Evolutionary conservation across 2,113 vertebrate genomes (phyloP), one percentile per base, ranked within the genome.

Genomic region (Epinephelus fuscoguttatus): DNA sequence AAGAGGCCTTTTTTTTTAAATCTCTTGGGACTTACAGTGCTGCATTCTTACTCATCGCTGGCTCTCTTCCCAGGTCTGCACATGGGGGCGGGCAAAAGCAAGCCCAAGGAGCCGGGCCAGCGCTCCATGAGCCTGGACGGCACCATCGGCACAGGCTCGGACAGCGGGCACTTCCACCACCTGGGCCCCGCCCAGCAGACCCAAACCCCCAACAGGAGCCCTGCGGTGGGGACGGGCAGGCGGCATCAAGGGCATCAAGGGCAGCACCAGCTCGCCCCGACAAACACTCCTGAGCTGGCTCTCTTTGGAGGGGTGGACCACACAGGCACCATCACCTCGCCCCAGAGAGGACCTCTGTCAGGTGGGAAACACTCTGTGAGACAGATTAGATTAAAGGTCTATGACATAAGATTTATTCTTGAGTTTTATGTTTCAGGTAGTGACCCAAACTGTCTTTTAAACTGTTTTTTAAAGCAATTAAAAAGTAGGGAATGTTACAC

Each of bases 1-100:
- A 45, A n/a, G 53, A n/a, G 9, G 10, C 6, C 17, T 13, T 19
- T 21, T 21, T 21, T 49, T 12, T 30, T 49, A 6, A 5, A 67
- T 71, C 45, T 56, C 19, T 62, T 25, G 59, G 64, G 33, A 52
- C 23, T 33, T 69, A 15, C 80, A 61, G 4, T 53, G 23, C 66
- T 59, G 57, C 81, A 67, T 53, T 33, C 61, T 71, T 56, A 74
- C 60, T 85, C 75, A 80, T 79, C 64, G 13, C 25, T 84, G 77
- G 45, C 71, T 89, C 76, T 86, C 23, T 6, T 85, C 64, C 57
- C 84, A 95, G 94, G 91, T 91, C 86, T 91, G 89, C 95, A 92
- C 92, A 99, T 99, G 98, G 98, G 98, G 94, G 97, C 96, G 89
- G 97, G 96, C 90, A 99, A 99, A 94, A 99, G 98, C 94, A 99